These are phyloP conservation scores for Lochmaea capreae DNA, from an alignment of 2,888 invertebrate genomes.

Conservation along the genomic window DNA sequence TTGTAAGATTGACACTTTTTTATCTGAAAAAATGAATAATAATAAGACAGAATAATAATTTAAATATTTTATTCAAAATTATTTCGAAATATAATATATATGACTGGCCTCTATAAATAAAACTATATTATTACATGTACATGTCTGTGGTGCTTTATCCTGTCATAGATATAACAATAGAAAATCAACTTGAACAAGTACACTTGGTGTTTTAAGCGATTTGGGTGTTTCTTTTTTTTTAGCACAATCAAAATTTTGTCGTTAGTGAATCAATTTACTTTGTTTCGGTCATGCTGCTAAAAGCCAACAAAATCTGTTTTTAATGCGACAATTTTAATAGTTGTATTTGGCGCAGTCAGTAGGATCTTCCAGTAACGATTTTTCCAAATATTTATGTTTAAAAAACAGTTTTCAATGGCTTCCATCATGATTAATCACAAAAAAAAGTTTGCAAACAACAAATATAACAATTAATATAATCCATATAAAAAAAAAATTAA, in stretches of 20 bases:
- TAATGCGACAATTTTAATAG: not conserved
- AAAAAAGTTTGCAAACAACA: slow-evolving; percentile 1
- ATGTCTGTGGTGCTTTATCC: not conserved
- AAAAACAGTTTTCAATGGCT: not conserved
- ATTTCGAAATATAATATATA: not conserved
- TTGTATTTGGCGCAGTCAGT: not conserved
- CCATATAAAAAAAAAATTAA: not conserved
- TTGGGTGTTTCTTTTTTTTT: too few species aligned
- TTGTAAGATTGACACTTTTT: not conserved
- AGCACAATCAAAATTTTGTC: not conserved
- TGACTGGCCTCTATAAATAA: slow-evolving; percentile 3
- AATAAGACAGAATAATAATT: not conserved
- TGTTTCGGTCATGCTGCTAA: not conserved
- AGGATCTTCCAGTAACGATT: not conserved
- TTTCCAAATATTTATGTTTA: not conserved
- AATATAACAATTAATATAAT: slow-evolving; percentile 1
- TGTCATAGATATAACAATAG: not conserved
- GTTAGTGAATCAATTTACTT: not conserved
- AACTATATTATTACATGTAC: not conserved
- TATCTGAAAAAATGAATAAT: not conserved
- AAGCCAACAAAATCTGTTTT: not conserved
- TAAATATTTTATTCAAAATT: slow-evolving; percentile 1
- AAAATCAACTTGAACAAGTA: not conserved
- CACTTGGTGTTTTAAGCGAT: not conserved
- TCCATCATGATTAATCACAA: not conserved